Percentiles rank a stretch among this genome's conserved stretches.
Conservation (phyloP, 1,140 invertebrate species). For the Drosophila simulans region DNA sequence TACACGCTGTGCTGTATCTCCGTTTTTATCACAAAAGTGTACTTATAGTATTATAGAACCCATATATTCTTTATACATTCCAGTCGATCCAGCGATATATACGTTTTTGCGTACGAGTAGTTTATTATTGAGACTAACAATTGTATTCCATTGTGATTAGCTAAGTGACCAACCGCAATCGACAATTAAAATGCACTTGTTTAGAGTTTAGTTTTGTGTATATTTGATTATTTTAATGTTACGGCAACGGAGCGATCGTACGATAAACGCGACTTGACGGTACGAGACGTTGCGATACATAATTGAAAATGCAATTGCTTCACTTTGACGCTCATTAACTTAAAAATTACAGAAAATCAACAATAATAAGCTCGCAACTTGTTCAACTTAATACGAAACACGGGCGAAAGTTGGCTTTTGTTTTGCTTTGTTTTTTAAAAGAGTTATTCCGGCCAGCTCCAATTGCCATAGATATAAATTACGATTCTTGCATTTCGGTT, state of each 20-base stretch:
- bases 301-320: conserved; percentile 83
- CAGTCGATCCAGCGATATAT: conserved; percentile 52
- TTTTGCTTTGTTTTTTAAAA: conserved; percentile 25
- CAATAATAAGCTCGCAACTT: conserved; percentile 78
- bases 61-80: conserved; percentile 65
- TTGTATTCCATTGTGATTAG: conserved; percentile 72
- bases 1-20: conserved; percentile 33
- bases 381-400: conserved; percentile 71
- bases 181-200: conserved; percentile 63
- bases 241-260: conserved; percentile 76
- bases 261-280: conserved; percentile 50
- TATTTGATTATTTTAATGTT: conserved; percentile 81
- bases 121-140: conserved; percentile 54
- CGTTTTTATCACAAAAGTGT: conserved; percentile 67
- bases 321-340: conserved; percentile 75
- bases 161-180: conserved; percentile 67
- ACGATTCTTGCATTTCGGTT: conserved; percentile 44
- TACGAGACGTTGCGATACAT: conserved; percentile 65
- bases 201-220: conserved; percentile 66
- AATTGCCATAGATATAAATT: conserved; percentile 48
- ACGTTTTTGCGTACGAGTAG: conserved; percentile 33
- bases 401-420: conserved; percentile 40
- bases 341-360: conserved; percentile 81
- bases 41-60: conserved; percentile 84
- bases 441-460: conserved; percentile 40